phyloP scores from a whole-genome alignment of 2,797 vertebrate species.

The Ammospiza maritima region DNA sequence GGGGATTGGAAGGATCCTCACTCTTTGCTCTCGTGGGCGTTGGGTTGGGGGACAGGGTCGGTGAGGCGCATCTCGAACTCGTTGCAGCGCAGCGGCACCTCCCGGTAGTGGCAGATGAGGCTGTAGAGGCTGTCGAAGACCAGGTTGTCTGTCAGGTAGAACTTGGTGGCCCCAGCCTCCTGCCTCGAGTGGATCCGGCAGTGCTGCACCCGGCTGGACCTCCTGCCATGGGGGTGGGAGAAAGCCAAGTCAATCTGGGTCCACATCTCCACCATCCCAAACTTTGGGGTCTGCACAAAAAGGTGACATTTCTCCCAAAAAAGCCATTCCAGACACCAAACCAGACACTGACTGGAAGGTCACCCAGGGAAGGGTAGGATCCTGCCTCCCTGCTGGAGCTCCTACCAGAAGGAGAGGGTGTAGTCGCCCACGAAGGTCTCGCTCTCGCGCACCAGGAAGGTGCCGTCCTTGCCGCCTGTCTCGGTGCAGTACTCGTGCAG shows the following conservation, averaged over 20 bases:
- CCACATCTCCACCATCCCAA: fast-evolving
- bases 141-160: constrained; percentile 81
- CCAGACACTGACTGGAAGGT: not conserved
- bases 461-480: constrained; percentile 77
- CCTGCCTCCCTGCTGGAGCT: not conserved
- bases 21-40: constrained; percentile 80
- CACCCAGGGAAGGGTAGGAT: not conserved
- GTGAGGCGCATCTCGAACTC: constrained; percentile 81
- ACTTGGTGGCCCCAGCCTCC: constrained; percentile 77
- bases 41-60: constrained; percentile 77
- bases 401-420: constrained; percentile 82
- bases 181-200: constrained; percentile 79
- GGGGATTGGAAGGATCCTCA: constrained; percentile 17
- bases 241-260: fast-evolving
- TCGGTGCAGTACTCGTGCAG: constrained; percentile 78
- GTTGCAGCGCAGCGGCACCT: constrained; percentile 79
- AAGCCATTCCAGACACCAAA: not conserved
- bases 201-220: constrained; percentile 78
- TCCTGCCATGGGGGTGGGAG: not conserved
- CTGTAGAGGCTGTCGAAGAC: constrained; percentile 81
- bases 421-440: constrained; percentile 82
- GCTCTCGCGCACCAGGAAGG: constrained; percentile 80
- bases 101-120: constrained; percentile 79
- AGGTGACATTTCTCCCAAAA: fast-evolving
- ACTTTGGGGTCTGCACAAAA: fast-evolving